Percentiles rank a stretch among this genome's conserved stretches.
These are phyloP conservation scores for Macquaria australasica DNA, from an alignment of 2,113 vertebrate species.

Conservation along the genomic window DNA sequence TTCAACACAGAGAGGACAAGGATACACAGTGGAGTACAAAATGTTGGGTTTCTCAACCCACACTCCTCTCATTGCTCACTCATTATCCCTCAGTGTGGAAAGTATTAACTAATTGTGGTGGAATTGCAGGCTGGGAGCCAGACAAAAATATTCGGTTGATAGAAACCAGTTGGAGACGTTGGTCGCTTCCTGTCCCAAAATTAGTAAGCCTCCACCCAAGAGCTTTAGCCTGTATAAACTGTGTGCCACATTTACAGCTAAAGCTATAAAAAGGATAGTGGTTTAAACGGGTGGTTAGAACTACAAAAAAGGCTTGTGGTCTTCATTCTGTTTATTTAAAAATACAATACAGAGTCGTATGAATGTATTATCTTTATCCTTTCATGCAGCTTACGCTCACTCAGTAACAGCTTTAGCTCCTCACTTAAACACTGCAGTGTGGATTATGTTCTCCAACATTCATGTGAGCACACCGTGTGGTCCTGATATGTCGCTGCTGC, in stretches of 20 bases:
- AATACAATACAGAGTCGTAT: background rate
- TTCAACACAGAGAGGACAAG: constrained; percentile 21
- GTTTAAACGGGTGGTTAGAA: background rate
- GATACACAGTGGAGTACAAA: constrained; percentile 13
- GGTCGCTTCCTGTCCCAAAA: constrained; percentile 16
- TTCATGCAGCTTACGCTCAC: background rate
- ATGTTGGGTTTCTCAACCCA: constrained; percentile 26
- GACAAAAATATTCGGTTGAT: constrained; percentile 32
- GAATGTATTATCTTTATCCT: background rate
- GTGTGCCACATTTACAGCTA: background rate
- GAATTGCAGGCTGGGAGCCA: constrained; percentile 40
- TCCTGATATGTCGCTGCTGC: constrained; percentile 21
- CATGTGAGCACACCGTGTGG: constrained; percentile 12
- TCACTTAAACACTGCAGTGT: background rate
- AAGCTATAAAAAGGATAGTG: background rate
- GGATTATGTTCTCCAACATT: constrained; percentile 7
- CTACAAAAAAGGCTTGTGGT: background rate
- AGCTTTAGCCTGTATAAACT: background rate
- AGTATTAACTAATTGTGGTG: constrained; percentile 58
- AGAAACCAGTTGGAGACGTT: constrained; percentile 30
- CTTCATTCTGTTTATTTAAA: background rate
- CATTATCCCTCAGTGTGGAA: constrained; percentile 54
- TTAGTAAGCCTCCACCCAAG: constrained; percentile 4
- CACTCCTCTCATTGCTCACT: constrained; percentile 19
- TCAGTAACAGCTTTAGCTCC: background rate